Conservation (phyloP, 2,113 vertebrate species). For the Paracanthobrama guichenoti region DNA sequence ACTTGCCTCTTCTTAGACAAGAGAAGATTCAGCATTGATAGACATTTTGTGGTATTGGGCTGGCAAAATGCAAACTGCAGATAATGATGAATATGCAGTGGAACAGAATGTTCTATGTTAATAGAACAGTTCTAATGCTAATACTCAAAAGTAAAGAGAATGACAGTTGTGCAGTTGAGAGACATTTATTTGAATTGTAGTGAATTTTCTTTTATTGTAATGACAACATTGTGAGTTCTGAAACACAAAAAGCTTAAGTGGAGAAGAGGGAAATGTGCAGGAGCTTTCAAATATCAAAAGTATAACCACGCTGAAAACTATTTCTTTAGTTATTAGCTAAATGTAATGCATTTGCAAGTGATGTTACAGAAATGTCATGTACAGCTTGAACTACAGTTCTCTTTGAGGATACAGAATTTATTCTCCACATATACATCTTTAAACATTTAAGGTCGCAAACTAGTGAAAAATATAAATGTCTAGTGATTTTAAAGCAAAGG, state of each 20-base stretch:
- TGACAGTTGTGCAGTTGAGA: background rate
- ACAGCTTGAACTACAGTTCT: background rate
- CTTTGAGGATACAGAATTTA: background rate
- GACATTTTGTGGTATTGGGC: background rate
- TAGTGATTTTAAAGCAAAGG: background rate
- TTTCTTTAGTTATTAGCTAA: background rate
- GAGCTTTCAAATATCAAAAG: background rate
- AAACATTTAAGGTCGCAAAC: background rate
- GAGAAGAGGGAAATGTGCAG: background rate
- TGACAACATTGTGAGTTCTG: background rate
- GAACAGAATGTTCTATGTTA: background rate
- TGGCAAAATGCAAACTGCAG: background rate
- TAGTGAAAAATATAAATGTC: background rate
- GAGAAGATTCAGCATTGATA: background rate
- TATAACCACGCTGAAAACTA: conserved; percentile 1
- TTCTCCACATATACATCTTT: background rate
- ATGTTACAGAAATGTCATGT: background rate
- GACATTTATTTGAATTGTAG: background rate
- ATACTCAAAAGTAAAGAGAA: background rate
- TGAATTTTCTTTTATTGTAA: background rate
- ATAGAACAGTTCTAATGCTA: background rate
- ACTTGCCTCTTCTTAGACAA: conserved; percentile 24
- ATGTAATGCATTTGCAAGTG: conserved; percentile 4
- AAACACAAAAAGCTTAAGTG: background rate
- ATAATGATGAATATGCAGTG: background rate